These are phyloP conservation scores for Helleia helle DNA, from an alignment of 2,888 invertebrate species.

Conservation along the genomic window DNA sequence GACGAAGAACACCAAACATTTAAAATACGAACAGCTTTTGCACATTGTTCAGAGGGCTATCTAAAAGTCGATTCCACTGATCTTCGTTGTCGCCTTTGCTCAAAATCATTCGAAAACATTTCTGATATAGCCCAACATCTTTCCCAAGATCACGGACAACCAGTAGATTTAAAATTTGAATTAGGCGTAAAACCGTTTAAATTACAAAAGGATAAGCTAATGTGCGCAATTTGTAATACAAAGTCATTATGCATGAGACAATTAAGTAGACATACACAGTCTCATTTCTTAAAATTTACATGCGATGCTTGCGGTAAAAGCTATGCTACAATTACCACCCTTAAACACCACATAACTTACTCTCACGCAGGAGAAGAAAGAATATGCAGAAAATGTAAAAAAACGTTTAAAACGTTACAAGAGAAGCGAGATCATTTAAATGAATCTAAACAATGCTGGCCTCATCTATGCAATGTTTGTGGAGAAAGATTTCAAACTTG, in stretches of 20 bases:
- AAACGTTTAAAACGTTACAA: conserved; percentile 38
- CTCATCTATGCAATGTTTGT: conserved; percentile 46
- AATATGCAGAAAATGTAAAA: conserved; percentile 52
- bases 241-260: conserved; percentile 44
- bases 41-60: conserved; percentile 47
- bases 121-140: conserved; percentile 45
- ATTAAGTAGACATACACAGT: conserved; percentile 50
- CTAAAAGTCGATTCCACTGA: conserved; percentile 55
- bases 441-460: conserved; percentile 44
- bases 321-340: conserved; percentile 44
- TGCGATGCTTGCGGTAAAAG: conserved; percentile 60
- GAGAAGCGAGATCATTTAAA: conserved; percentile 43
- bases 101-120: conserved; percentile 29
- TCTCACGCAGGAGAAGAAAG: conserved; percentile 40
- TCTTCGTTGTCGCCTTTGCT: conserved; percentile 48
- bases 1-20: conserved; percentile 44
- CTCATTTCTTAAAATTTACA: conserved; percentile 49
- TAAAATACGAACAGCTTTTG: conserved; percentile 44
- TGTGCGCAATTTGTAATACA: conserved; percentile 43
- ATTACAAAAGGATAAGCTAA: conserved; percentile 39
- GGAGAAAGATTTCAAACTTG: conserved; percentile 46
- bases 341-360: conserved; percentile 45
- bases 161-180: conserved; percentile 33
- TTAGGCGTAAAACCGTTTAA: conserved; percentile 53
- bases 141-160: conserved; percentile 35